These are phyloP conservation scores for Taxidea taxus DNA, from an alignment of 2,113 vertebrate species.

Conservation along the genomic window DNA sequence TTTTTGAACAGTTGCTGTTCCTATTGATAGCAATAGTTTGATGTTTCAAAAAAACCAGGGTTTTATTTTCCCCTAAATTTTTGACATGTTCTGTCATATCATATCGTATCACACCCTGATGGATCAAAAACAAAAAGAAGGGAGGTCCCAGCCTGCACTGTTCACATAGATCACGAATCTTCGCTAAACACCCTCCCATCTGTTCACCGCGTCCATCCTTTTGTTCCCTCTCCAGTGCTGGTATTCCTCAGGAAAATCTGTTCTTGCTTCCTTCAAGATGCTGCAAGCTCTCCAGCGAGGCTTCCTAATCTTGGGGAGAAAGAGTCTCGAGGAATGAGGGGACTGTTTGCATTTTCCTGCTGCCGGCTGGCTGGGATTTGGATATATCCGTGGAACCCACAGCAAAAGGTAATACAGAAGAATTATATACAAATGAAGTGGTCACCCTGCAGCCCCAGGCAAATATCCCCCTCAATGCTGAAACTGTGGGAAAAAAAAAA, in stretches of 20 bases:
- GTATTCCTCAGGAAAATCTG: constrained; percentile 73
- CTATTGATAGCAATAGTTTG: constrained; percentile 87
- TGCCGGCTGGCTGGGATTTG: not conserved
- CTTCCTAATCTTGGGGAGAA: constrained; percentile 62
- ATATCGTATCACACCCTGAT: constrained; percentile 80
- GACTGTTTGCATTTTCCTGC: not conserved
- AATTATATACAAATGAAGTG: not conserved
- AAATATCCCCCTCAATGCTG: not conserved
- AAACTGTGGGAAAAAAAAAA: not conserved
- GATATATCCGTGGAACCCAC: constrained; percentile 2
- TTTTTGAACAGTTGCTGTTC: constrained; percentile 86
- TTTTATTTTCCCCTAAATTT: constrained; percentile 86
- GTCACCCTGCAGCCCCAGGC: not conserved
- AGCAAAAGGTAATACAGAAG: not conserved
- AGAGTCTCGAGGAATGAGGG: constrained; percentile 65
- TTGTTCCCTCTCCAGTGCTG: constrained; percentile 79
- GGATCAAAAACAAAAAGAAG: constrained; percentile 80
- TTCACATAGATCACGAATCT: constrained; percentile 79
- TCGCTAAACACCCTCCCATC: constrained; percentile 81
- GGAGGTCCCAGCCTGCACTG: constrained; percentile 77
- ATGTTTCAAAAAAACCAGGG: constrained; percentile 78
- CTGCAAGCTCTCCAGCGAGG: constrained; percentile 52
- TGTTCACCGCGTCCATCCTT: constrained; percentile 79
- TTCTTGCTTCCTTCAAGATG: constrained; percentile 68
- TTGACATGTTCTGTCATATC: constrained; percentile 85